These are phyloP conservation scores for Gymnogyps californianus DNA, from an alignment of 2,113 vertebrate species.

Conservation along the genomic window DNA sequence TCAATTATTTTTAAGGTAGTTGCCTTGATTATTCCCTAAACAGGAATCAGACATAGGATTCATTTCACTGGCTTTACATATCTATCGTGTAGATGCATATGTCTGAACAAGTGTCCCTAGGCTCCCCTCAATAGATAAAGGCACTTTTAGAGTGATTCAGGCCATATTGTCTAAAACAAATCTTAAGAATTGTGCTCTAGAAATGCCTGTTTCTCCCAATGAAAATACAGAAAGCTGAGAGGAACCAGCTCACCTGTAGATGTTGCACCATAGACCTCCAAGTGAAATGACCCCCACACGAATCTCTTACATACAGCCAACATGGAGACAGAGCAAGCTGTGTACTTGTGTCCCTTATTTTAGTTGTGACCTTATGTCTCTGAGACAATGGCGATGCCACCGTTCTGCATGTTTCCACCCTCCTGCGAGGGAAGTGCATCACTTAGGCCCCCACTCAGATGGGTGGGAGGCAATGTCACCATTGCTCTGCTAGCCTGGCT, in stretches of 20 bases:
- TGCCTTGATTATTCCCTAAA: neutral
- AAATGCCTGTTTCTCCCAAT: neutral
- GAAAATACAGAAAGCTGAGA: neutral
- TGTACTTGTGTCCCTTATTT: neutral
- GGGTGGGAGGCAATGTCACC: too few species aligned
- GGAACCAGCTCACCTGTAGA: neutral
- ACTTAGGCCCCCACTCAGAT: neutral
- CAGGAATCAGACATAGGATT: neutral
- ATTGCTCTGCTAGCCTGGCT: neutral
- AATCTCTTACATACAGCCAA: neutral
- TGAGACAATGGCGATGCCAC: neutral
- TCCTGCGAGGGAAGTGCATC: fast-evolving
- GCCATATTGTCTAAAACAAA: neutral
- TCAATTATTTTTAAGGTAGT: neutral
- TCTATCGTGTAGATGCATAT: fast-evolving
- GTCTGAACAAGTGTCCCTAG: neutral
- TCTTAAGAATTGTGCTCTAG: neutral
- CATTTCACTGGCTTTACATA: neutral
- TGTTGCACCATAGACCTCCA: neutral
- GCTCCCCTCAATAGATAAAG: neutral
- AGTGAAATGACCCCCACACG: neutral
- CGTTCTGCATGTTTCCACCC: fast-evolving
- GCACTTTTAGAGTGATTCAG: neutral
- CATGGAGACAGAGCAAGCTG: neutral
- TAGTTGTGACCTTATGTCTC: neutral